Evolutionary conservation across 2,888 invertebrate genomes (phyloP).

Genomic region (Bembecia ichneumoniformis): DNA sequence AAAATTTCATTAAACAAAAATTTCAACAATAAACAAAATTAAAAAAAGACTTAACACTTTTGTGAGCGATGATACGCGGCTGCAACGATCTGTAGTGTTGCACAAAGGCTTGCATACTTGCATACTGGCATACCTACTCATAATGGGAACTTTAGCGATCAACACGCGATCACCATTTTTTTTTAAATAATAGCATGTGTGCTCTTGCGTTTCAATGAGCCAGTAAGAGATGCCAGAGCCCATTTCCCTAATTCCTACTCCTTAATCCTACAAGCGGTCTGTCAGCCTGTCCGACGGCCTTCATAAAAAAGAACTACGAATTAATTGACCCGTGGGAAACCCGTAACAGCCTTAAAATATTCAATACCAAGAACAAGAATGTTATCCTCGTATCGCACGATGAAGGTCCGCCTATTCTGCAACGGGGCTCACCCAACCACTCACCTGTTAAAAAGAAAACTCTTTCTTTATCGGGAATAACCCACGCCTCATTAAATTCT

Average conservation of each 20-base stretch:
- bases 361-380: neutral
- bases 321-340: too few species aligned
- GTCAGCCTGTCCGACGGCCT: too few species aligned
- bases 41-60: too few species aligned
- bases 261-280: too few species aligned
- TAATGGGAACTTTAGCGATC: neutral
- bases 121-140: too few species aligned
- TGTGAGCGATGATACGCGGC: neutral
- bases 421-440: neutral
- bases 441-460: neutral
- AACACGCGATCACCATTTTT: neutral
- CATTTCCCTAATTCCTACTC: too few species aligned
- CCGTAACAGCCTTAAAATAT: neutral
- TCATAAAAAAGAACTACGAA: too few species aligned
- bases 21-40: too few species aligned
- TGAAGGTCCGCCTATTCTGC: neutral
- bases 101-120: neutral
- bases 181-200: too few species aligned
- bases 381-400: neutral
- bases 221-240: too few species aligned
- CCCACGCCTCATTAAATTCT: neutral
- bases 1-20: too few species aligned
- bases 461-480: neutral
- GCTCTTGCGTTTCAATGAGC: too few species aligned
- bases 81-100: neutral